phyloP scores from a whole-genome alignment of 2,797 vertebrate genomes.

The Coregonus sp. region DNA sequence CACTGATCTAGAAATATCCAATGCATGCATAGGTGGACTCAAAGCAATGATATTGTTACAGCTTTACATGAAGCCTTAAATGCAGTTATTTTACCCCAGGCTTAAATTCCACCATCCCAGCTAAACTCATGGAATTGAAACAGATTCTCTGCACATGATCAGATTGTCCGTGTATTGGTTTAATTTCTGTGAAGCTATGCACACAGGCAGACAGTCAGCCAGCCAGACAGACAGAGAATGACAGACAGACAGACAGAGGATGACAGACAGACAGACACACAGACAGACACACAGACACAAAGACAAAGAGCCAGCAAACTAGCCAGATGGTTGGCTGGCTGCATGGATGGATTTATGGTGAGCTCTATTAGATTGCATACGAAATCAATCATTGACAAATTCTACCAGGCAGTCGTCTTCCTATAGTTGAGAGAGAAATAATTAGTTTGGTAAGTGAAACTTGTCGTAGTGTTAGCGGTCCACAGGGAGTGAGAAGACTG shows the following conservation, averaged over 20 bases:
- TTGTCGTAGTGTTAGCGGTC: constrained; percentile 8
- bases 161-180: constrained; percentile 1
- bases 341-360: neutral
- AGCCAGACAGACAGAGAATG: neutral
- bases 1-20: constrained; percentile 18
- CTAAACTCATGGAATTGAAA: constrained; percentile 7
- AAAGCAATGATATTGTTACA: constrained; percentile 29
- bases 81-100: constrained; percentile 13
- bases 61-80: constrained; percentile 10
- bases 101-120: neutral
- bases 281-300: neutral
- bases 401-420: constrained; percentile 1
- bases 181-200: neutral
- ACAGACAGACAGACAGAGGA: neutral
- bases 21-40: constrained; percentile 23
- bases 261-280: neutral
- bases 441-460: constrained; percentile 2
- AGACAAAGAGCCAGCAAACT: neutral
- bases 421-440: constrained; percentile 9
- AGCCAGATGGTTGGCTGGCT: neutral
- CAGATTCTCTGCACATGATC: constrained; percentile 8
- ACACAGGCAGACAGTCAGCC: neutral
- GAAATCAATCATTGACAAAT: neutral
- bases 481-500: constrained; percentile 9
- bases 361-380: neutral